Base-by-base conservation (phyloP, 2,888 invertebrate genomes). In the Pollenia labialis region DNA sequence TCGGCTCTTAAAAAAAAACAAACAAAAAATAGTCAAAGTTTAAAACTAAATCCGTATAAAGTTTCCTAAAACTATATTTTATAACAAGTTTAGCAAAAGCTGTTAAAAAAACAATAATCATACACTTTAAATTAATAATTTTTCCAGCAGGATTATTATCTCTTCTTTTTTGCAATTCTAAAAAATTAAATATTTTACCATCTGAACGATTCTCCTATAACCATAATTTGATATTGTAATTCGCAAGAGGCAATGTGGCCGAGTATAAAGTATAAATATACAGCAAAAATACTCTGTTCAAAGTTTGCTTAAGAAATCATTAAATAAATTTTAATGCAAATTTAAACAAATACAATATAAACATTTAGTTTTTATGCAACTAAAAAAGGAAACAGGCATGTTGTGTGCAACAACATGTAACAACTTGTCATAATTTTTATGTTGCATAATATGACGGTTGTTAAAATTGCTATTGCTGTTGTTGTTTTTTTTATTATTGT, bases 351-450 rank as follows among this genome's bases (percentile, higher is more conserved):
- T 72, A 77, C 71, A 83, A 77, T 72, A 77, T 50, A 64, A 77
- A 77, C 71, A 84, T 84, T 84, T 72, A 58, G 48, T 50, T 84
- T 77, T 72, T 14, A 46, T 74, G 69, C 74, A 32, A 54, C 77
- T 79, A 64, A 69, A 76, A 82, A 85, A 75, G 82, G 81, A 85
- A 85, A 85, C 74, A 79, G 54, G 79, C 81, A 75, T 82, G 74
- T 85, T 82, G 62, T 85, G 79, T 79, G 82, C 82, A 85, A 79
- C 85, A 85, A 69, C 85, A 85, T 85, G 85, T 85, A 69, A 85
- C 85, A 85, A 82, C 85, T 82, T 82, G 79, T 85, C 85, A 82
- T 74, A 81, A 79, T 82, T 85, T 85, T 84, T 79, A 82, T 85
- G 79, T 82, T 85, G 85, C 79, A 85, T 85, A 79, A 82, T 82